These are phyloP conservation scores for Muscidifurax raptorellus DNA, from an alignment of 1,140 invertebrate species.

Conservation along the genomic window DNA sequence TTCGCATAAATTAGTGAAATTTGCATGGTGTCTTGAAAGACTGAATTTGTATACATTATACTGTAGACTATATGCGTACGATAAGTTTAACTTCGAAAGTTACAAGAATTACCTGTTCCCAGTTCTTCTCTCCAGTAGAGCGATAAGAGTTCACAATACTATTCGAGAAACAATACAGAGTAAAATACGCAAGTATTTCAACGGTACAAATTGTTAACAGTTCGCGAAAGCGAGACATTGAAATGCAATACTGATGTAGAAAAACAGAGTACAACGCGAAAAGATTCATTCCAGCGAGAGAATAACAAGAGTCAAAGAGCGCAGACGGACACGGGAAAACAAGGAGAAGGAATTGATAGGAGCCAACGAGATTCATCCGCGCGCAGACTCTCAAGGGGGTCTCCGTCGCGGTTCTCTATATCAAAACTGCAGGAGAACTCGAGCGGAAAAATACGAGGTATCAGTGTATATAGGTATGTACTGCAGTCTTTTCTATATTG, in stretches of 20 bases:
- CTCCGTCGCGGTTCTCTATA: neutral
- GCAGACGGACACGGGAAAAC: neutral
- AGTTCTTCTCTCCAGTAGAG: too few species aligned
- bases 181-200: neutral
- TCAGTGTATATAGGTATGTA: neutral
- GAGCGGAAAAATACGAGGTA: conserved; percentile 23
- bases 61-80: too few species aligned
- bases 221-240: neutral
- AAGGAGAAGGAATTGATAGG: neutral
- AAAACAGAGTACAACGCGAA: neutral
- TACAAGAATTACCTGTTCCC: too few species aligned
- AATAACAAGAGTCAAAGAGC: neutral
- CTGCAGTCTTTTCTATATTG: too few species aligned
- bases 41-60: neutral
- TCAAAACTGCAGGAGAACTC: neutral
- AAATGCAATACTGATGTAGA: neutral
- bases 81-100: too few species aligned
- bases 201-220: neutral
- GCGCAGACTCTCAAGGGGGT: neutral
- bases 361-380: conserved; percentile 1
- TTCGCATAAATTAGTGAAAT: too few species aligned
- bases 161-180: neutral
- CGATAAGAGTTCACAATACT: neutral
- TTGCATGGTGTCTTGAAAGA: neutral
- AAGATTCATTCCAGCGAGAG: neutral